Percentiles rank a stretch among this genome's conserved stretches.
These are phyloP conservation scores for Caenorhabditis auriculariae DNA, from an alignment of 2,888 invertebrate genomes.

Conservation along the genomic window DNA sequence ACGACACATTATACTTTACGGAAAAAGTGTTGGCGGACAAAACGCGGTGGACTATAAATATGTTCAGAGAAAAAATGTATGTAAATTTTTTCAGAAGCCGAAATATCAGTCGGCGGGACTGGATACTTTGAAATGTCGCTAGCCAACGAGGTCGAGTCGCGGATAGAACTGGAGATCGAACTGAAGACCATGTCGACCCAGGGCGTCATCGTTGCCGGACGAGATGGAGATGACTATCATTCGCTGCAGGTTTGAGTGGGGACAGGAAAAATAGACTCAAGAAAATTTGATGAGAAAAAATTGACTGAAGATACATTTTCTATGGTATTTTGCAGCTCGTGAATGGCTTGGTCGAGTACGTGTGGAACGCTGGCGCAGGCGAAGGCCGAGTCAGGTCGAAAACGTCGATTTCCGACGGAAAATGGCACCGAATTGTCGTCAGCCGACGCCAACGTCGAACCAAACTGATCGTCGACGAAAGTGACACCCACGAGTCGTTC, in stretches of 20 bases:
- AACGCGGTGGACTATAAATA: too few species aligned
- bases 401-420: slow-evolving; percentile 73
- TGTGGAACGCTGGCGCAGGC: slow-evolving; percentile 89
- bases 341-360: slow-evolving; percentile 83
- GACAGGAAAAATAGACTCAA: too few species aligned
- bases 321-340: slow-evolving; percentile 69
- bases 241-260: slow-evolving; percentile 74
- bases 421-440: slow-evolving; percentile 79
- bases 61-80: too few species aligned
- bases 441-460: slow-evolving; percentile 73
- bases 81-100: slow-evolving; percentile 66
- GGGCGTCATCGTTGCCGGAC: slow-evolving; percentile 82
- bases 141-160: slow-evolving; percentile 73
- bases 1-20: too few species aligned
- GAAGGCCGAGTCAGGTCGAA: slow-evolving; percentile 72
- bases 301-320: background rate
- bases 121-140: slow-evolving; percentile 78
- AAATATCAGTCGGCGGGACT: slow-evolving; percentile 79
- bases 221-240: slow-evolving; percentile 85
- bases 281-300: too few species aligned
- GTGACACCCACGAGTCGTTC: slow-evolving; percentile 49
- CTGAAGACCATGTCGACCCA: slow-evolving; percentile 81
- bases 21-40: too few species aligned
- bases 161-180: slow-evolving; percentile 77
- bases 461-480: slow-evolving; percentile 64